Evolutionary conservation across 2,113 vertebrate genomes (phyloP).

Genomic region (Solea solea): DNA sequence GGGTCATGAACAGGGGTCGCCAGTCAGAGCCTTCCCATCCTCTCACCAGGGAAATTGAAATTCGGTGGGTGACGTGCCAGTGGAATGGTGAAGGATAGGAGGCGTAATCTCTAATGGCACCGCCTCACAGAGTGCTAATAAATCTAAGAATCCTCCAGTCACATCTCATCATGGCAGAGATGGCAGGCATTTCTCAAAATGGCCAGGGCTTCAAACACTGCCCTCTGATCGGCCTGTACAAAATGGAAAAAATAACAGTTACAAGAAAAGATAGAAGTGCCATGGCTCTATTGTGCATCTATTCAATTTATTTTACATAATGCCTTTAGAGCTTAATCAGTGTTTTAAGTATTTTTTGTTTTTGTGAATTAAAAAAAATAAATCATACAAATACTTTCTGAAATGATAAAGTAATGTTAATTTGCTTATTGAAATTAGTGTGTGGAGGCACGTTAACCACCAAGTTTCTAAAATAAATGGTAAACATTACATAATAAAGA

Average conservation of each 20-base stretch:
- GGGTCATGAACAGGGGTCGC: conserved; percentile 69
- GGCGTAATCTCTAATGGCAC: conserved; percentile 80
- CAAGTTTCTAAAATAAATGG: too few species aligned
- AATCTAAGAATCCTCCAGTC: conserved; percentile 77
- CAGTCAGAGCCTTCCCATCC: conserved; percentile 66
- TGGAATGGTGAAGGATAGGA: conserved; percentile 76
- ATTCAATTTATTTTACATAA: conserved; percentile 18
- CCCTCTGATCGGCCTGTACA: conserved; percentile 39
- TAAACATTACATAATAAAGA: too few species aligned
- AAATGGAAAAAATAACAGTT: conserved; percentile 61
- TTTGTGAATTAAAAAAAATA: too few species aligned
- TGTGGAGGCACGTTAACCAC: too few species aligned
- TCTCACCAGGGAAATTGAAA: conserved; percentile 77
- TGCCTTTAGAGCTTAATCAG: too few species aligned
- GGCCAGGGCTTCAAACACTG: conserved; percentile 49
- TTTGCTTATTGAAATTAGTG: too few species aligned
- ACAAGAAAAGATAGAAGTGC: background rate
- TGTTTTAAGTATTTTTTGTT: too few species aligned
- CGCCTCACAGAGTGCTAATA: conserved; percentile 75
- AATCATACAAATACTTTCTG: too few species aligned
- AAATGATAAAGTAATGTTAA: too few species aligned
- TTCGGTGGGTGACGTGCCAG: conserved; percentile 54
- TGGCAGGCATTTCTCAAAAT: conserved; percentile 62
- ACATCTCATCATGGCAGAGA: conserved; percentile 71
- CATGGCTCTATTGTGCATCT: conserved; percentile 19